Evolutionary conservation across 64 coral and sea anemone genomes (phyloP), one percentile per base, ranked within the genome.

Genomic region (Trachythela sp.): DNA sequence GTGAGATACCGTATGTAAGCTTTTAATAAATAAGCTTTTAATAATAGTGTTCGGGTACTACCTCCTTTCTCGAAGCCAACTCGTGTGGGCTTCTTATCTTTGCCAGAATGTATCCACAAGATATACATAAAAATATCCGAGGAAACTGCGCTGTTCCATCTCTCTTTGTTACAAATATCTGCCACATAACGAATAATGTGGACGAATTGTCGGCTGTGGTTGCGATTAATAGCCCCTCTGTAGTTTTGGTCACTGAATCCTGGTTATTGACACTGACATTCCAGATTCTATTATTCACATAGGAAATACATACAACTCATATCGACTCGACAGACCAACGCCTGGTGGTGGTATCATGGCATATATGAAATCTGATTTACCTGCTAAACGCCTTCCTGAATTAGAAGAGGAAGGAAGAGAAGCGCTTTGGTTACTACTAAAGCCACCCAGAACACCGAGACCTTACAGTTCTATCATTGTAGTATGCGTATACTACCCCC

Each of bases 301-400:
- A 1, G 49, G 49, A 52, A 52, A 52, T 20, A 52, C 49, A 15
- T 52, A 15, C 49, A 52, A 52, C 49, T 8, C 8, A 52, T 8
- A 11, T 2, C 0, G 49, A 20, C 0, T 52, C 22, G 49, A 52
- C 49, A 52, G 49, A 52, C 49, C 9, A 8, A 87, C 48, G 1
- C 30, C 36, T 36, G 39, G 89, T 20, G 39, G 75, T 17, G 91
- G 91, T 83, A 85, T 92, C 13, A n/a, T 92, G 31, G 85, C 91
- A 30, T 88, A 88, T 58, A 86, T 87, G 13, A 67, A 92, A 35
- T 77, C 0, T 50, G 18, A n/a, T 17, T 38, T 88, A 59, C 90
- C 85, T 45, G 84, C 71, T 58, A 92, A 27, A 22, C 90, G 43
- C 11, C 30, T 92, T 34, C 26, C 9, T 27, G 68, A 60, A 39